Base-by-base conservation (phyloP, 64 coral and sea anemone species). In the Acropora yongei region DNA sequence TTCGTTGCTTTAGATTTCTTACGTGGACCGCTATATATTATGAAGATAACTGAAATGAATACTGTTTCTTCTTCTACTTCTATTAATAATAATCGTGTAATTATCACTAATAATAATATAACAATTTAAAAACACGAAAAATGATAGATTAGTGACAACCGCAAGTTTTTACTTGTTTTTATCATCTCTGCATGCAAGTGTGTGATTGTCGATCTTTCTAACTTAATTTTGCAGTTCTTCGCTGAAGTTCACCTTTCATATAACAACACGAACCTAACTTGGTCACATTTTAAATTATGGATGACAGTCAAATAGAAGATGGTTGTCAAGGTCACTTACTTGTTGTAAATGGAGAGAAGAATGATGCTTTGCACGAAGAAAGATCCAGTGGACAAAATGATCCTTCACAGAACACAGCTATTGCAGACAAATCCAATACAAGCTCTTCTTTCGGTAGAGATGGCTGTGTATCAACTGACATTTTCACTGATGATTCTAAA, bases 241-340 rank as follows among this genome's bases (percentile, higher is more conserved):
- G 3, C 42, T 78, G 17, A 19, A 41, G 4, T n/a, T 39, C 68
- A 71, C 3, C 18, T 48, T 45, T 3, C n/a, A n/a, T n/a, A n/a
- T n/a, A n/a, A n/a, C n/a, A n/a, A n/a, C n/a, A n/a, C n/a, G n/a
- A n/a, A n/a, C n/a, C n/a, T n/a, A n/a, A n/a, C n/a, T n/a, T n/a
- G n/a, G n/a, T n/a, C n/a, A n/a, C n/a, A n/a, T n/a, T n/a, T n/a
- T 3, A 76, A 78, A 46, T 85, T 20, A 85, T 85, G 82, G 65
- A 71, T 39, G 0, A 42, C 11, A 47, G 17, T 30, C 63, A 49
- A 8, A 5, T 5, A 8, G 16, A 85, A 39, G 63, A 17, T 11
- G n/a, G 82, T 49, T 72, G 43, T n/a, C 17, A 71, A 30, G 2
- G 16, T 41, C 13, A 4, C 39, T 30, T n/a, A 71, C 8, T 46